These are phyloP conservation scores for Siderastrea radians DNA, from an alignment of 92 coral and sea anemone species.

Conservation along the genomic window DNA sequence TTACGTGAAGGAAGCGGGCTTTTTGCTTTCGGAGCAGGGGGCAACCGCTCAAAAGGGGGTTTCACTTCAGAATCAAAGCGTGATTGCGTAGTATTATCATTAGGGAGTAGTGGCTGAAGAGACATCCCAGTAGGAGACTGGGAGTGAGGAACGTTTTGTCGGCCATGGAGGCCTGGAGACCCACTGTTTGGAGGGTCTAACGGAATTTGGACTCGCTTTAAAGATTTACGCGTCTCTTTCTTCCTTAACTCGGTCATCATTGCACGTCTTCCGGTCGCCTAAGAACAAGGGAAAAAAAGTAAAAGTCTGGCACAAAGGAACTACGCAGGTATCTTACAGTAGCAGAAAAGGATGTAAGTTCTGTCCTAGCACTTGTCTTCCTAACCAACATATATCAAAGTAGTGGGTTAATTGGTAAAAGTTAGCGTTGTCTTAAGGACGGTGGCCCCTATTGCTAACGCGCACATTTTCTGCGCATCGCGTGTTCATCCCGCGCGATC, in stretches of 20 bases:
- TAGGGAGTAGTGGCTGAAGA: neutral
- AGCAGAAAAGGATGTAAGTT: too few relatives aligned
- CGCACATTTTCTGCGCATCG: too few relatives aligned
- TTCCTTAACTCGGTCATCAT: constrained; percentile 84
- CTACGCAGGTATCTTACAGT: too few relatives aligned
- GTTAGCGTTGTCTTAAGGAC: too few relatives aligned
- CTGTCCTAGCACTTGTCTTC: too few relatives aligned
- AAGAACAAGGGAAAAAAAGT: neutral
- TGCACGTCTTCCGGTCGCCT: constrained; percentile 76
- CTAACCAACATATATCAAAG: too few relatives aligned
- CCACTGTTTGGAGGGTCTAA: constrained; percentile 55
- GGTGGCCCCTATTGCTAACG: too few relatives aligned
- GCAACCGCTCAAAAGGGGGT: constrained; percentile 83
- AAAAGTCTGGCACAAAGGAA: too few relatives aligned
- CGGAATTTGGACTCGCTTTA: constrained; percentile 67
- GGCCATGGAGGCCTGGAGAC: constrained; percentile 47
- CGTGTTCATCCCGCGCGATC: too few relatives aligned
- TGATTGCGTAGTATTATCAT: neutral
- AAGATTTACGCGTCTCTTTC: constrained; percentile 85
- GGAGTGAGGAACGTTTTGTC: constrained; percentile 33
- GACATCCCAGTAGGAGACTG: constrained; percentile 6
- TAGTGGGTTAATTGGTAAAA: too few relatives aligned
- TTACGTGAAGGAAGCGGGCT: constrained; percentile 31
- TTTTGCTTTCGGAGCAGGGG: constrained; percentile 73
- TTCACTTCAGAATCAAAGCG: constrained; percentile 53